Base-by-base conservation (phyloP, 2,888 invertebrate genomes). In the Thyatira batis region DNA sequence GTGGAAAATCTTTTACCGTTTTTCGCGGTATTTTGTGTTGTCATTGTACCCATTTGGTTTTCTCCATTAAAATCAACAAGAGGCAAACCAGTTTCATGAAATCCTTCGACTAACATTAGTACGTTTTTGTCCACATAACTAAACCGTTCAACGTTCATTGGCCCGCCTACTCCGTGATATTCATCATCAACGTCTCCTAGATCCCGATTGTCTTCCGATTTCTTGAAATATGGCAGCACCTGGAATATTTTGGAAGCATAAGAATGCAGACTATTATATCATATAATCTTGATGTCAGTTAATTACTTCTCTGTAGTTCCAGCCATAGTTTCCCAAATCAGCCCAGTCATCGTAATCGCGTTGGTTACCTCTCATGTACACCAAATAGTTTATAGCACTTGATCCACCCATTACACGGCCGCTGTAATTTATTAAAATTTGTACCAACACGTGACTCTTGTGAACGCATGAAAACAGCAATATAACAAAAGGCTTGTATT, bases 341-440 rank as follows among this genome's bases (percentile, higher is more conserved):
- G 93, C 94, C 95, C 95, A 95, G 55, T 92, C 89, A 69, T 95
- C 93, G 72, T 94, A 95, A 76, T 95, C 95, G 33, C 85, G 77
- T 53, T 90, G 93, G 69, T 93, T 93, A 39, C 94, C 94, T 78
- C 94, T 80, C 75, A 93, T 93, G 73, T 94, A 94, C 27, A 93
- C 94, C 86, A 95, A 90, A 79, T 93, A 94, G 79, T 95, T 95
- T 45, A 94, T 91, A 43, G 94, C 85, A 62, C 95, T 95, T 1
- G 94, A 93, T 2, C 95, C 95, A 13, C 95, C 95, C 92, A 95
- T 93, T 1, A 95, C 94, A 74, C 93, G 94, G 3, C 94, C 94
- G 53, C 93, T 92, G 87, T 48, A 48, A 48, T 48, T 48, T 48
- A 48, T 48, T 17, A 27, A 17, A 17, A 48, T 48, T 17, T 27